phyloP scores from a whole-genome alignment of 2,797 vertebrate genomes.

The Eurystomus glaucurus region DNA sequence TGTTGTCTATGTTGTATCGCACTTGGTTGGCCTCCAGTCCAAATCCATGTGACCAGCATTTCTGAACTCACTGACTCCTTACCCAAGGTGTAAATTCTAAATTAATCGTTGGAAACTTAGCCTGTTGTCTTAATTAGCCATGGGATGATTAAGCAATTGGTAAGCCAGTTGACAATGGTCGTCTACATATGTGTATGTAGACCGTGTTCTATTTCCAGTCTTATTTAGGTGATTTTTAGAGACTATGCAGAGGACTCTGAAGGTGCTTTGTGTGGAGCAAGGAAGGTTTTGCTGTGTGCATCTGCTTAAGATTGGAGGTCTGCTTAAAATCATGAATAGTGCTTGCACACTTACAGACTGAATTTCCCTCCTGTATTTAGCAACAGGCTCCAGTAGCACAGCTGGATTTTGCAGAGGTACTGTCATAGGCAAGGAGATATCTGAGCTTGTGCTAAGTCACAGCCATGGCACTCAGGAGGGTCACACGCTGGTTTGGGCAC shows the following conservation, averaged over 20 bases:
- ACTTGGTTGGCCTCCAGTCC: neutral
- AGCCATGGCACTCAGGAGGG: neutral
- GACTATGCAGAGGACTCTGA: neutral
- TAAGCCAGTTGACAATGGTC: neutral
- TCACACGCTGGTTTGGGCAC: neutral
- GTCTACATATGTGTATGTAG: neutral
- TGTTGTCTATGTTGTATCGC: neutral
- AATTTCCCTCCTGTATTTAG: neutral
- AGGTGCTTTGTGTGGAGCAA: neutral
- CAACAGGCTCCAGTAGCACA: neutral
- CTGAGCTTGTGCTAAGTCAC: neutral
- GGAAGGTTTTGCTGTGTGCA: neutral
- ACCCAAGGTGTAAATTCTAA: neutral
- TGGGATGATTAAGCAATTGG: neutral
- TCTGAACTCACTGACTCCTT: neutral
- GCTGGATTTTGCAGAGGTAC: neutral
- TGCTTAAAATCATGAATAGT: neutral
- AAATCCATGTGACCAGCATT: neutral
- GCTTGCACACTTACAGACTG: neutral
- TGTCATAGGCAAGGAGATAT: fast-evolving
- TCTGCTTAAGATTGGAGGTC: neutral
- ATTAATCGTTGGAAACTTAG: neutral
- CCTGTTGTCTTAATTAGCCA: neutral
- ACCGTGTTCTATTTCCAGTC: neutral
- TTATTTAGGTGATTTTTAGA: neutral